Percentiles rank a stretch among this genome's conserved stretches.
Conservation (phyloP, 2,797 vertebrate species). For the Gadopsis bispinosus region DNA sequence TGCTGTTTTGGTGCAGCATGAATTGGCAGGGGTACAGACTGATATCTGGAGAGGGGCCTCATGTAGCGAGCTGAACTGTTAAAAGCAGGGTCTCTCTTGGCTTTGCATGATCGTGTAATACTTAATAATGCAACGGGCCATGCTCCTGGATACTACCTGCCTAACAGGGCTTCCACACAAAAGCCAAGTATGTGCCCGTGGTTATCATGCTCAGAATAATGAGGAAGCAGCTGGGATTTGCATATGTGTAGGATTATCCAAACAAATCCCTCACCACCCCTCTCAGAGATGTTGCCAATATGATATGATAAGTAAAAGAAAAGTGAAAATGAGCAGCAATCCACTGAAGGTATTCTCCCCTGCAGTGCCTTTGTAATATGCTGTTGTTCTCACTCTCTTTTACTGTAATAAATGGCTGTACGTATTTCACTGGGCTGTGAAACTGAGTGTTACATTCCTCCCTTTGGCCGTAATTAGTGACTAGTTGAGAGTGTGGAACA, state of each 20-base stretch:
- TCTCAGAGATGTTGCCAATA: constrained; percentile 58
- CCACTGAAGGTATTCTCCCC: constrained; percentile 50
- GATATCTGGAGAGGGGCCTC: constrained; percentile 26
- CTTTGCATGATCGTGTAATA: constrained; percentile 21
- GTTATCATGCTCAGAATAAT: constrained; percentile 51
- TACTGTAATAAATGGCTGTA: constrained; percentile 74
- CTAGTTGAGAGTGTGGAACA: constrained; percentile 54
- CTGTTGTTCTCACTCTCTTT: constrained; percentile 56
- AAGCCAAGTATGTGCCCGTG: constrained; percentile 30
- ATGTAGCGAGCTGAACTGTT: constrained; percentile 14
- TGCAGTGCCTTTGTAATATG: constrained; percentile 59
- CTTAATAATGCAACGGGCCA: constrained; percentile 50
- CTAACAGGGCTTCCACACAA: constrained; percentile 17
- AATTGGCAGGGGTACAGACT: constrained; percentile 18
- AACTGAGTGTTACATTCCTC: constrained; percentile 53
- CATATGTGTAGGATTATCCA: constrained; percentile 72
- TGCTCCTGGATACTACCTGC: constrained; percentile 25
- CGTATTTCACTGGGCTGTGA: constrained; percentile 63
- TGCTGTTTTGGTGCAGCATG: constrained; percentile 25
- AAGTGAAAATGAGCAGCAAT: constrained; percentile 66
- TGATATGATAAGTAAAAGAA: constrained; percentile 58
- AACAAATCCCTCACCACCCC: constrained; percentile 62
- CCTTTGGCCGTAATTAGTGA: constrained; percentile 78
- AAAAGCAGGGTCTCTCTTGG: not conserved
- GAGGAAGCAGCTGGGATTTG: constrained; percentile 60